Evolutionary conservation across 2,797 vertebrate genomes (phyloP).

Genomic region (Oreochromis grahami): DNA sequence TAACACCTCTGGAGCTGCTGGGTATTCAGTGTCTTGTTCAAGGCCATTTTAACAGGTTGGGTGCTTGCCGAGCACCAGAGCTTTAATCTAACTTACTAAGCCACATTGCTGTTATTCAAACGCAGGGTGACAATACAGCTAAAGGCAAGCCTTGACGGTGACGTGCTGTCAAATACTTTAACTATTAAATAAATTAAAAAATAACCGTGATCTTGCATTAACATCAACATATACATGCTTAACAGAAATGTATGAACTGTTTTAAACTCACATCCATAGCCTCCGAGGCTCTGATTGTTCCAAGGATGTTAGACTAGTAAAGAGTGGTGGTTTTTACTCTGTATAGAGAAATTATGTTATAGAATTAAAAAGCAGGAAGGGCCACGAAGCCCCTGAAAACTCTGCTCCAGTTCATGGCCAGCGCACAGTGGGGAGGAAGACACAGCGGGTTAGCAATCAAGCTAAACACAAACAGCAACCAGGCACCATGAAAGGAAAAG

Average conservation of each 20-base stretch:
- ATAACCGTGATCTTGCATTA: background rate
- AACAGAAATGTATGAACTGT: background rate
- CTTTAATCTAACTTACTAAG: conserved; percentile 3
- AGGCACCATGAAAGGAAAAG: conserved; percentile 48
- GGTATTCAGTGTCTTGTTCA: conserved; percentile 8
- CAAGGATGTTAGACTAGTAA: background rate
- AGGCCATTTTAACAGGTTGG: background rate
- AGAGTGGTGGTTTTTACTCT: background rate
- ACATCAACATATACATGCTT: background rate
- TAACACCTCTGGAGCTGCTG: background rate
- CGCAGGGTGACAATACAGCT: background rate
- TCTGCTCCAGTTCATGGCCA: conserved; percentile 37
- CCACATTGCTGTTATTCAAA: conserved; percentile 3
- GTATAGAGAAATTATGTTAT: background rate
- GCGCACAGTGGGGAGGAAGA: conserved; percentile 23
- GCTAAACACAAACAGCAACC: conserved; percentile 61
- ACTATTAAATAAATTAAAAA: background rate
- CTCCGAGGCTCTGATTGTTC: background rate
- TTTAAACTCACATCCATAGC: background rate
- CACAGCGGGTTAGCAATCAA: conserved; percentile 56
- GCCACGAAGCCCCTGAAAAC: conserved; percentile 35
- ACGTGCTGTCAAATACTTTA: background rate
- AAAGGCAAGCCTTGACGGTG: background rate
- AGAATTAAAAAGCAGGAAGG: conserved; percentile 35
- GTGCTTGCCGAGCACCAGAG: background rate